phyloP scores from a whole-genome alignment of 1,140 invertebrate genomes.

The Potamilus streckersoni region DNA sequence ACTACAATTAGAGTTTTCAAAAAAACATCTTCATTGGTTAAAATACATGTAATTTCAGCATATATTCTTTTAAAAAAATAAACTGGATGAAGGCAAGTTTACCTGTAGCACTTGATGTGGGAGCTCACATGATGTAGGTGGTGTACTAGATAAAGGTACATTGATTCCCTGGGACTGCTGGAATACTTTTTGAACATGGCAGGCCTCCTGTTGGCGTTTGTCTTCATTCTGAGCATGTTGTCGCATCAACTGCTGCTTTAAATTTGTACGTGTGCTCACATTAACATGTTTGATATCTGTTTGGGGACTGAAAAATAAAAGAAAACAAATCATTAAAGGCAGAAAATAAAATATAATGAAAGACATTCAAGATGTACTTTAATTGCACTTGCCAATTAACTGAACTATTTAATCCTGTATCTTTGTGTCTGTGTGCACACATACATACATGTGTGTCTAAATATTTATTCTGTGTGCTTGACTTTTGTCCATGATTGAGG shows the following conservation, averaged over 20 bases:
- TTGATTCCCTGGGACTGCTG: conserved; percentile 15
- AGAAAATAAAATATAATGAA: too few species aligned
- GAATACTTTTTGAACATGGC: conserved; percentile 19
- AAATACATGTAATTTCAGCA: too few species aligned
- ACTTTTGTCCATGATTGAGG: too few species aligned
- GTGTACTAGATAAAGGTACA: conserved; percentile 12
- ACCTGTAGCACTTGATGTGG: conserved; percentile 28
- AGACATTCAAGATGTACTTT: too few species aligned
- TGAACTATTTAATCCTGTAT: too few species aligned
- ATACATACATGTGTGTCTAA: too few species aligned
- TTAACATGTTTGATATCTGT: conserved; percentile 28
- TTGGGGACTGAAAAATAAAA: conserved; percentile 22
- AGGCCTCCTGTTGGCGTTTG: conserved; percentile 22
- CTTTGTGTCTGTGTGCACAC: too few species aligned
- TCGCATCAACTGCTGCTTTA: conserved; percentile 28
- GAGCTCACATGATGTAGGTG: conserved; percentile 8
- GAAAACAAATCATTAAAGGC: neutral
- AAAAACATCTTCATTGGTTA: too few species aligned
- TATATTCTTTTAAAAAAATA: too few species aligned
- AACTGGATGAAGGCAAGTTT: neutral
- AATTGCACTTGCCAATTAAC: too few species aligned
- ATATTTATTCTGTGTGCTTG: too few species aligned
- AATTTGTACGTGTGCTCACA: conserved; percentile 5
- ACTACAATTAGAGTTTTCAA: too few species aligned
- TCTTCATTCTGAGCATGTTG: conserved; percentile 27